A percentile compares a stretch with the other conserved stretches of the same genome.
These are phyloP conservation scores for Callitettix versicolor DNA, from an alignment of 1,140 invertebrate species.

Conservation along the genomic window DNA sequence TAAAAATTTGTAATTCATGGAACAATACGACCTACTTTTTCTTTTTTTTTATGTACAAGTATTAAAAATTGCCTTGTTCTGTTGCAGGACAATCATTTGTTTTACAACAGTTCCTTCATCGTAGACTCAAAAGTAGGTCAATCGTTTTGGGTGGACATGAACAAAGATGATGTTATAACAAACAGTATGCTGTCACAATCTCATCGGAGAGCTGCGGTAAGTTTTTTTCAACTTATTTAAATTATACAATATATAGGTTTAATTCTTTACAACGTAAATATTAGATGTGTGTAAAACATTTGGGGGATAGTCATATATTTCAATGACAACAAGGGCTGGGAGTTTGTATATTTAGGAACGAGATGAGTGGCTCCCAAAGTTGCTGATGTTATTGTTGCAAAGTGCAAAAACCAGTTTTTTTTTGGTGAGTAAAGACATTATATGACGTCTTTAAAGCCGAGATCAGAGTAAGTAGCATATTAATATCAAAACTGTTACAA, in stretches of 20 bases:
- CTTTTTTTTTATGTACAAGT: too few species aligned
- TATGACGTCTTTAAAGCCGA: too few species aligned
- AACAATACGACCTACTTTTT: conserved; percentile 5
- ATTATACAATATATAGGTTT: conserved; percentile 1
- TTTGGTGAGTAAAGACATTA: too few species aligned
- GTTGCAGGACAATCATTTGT: conserved; percentile 61
- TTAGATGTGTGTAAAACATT: not conserved
- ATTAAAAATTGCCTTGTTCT: too few species aligned
- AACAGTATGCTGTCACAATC: conserved; percentile 71
- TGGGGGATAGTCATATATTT: not conserved
- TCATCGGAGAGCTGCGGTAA: conserved; percentile 78
- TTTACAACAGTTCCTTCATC: conserved; percentile 66
- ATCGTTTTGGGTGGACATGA: conserved; percentile 63
- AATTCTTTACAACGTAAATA: not conserved
- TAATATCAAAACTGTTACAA: too few species aligned
- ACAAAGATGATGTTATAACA: conserved; percentile 41
- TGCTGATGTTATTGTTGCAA: too few species aligned
- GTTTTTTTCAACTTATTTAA: conserved; percentile 30
- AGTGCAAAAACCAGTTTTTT: too few species aligned
- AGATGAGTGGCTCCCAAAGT: not conserved
- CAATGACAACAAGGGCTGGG: not conserved
- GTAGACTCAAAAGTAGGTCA: conserved; percentile 43
- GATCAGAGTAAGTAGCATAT: too few species aligned
- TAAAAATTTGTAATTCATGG: not conserved
- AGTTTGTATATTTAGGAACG: not conserved